A percentile compares a stretch with the other conserved stretches of the same genome.
These are phyloP conservation scores for Ditula angustiorana DNA, from an alignment of 2,888 invertebrate genomes.

Conservation along the genomic window DNA sequence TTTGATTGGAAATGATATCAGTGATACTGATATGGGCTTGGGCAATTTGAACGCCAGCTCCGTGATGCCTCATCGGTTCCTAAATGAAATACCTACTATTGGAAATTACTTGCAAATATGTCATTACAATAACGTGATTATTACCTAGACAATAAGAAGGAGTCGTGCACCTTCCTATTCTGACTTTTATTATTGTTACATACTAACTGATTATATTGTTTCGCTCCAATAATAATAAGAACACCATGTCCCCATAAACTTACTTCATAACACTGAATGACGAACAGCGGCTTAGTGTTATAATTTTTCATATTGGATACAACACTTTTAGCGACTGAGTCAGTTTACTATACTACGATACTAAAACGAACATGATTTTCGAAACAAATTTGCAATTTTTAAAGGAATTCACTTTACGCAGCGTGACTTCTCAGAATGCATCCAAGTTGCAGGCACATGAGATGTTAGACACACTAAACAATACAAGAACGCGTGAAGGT, in stretches of 20 bases:
- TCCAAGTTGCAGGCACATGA: background rate
- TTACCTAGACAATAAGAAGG: background rate
- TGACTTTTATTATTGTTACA: no score
- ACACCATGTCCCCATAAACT: constrained; percentile 58
- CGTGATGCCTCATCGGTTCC: constrained; percentile 9
- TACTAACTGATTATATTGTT: constrained; percentile 23
- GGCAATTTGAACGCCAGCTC: background rate
- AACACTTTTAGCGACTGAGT: constrained; percentile 13
- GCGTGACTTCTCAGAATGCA: constrained; percentile 2
- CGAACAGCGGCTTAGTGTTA: constrained; percentile 81
- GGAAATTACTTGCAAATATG: background rate
- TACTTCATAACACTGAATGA: constrained; percentile 87
- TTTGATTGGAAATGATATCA: constrained; percentile 29
- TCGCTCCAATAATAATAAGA: constrained; percentile 57
- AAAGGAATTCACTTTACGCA: constrained; percentile 20
- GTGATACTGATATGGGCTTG: constrained; percentile 26
- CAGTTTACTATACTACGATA: no score
- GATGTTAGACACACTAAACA: constrained; percentile 44
- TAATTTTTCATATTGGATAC: constrained; percentile 58
- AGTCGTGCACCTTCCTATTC: background rate
- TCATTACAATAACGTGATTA: no score
- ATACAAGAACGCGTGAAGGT: constrained; percentile 71
- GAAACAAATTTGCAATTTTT: constrained; percentile 9
- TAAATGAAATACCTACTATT: background rate
- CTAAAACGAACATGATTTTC: constrained; percentile 12